Conservation (phyloP, 2,113 vertebrate genomes). For the Columba livia region DNA sequence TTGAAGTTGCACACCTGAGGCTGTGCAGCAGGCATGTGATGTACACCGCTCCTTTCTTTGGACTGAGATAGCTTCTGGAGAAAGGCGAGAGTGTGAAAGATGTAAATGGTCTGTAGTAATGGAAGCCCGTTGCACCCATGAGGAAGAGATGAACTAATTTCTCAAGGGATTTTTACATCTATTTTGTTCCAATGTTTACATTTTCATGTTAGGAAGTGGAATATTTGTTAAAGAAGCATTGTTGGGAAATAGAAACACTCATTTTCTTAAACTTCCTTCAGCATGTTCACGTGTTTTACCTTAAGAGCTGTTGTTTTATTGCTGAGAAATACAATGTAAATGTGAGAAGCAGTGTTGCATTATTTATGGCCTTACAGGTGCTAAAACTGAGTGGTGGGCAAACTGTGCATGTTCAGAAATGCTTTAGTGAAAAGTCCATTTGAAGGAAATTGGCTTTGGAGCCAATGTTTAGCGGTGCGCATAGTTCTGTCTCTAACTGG, state of each 20-base stretch:
- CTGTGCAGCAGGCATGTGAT: not conserved
- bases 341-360: not conserved
- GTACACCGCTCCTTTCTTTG: not conserved
- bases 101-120: not conserved
- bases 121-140: not conserved
- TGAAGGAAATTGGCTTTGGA: not conserved
- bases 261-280: not conserved
- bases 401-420: not conserved
- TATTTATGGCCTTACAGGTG: not conserved
- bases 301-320: conserved; percentile 2
- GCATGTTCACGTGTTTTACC: not conserved
- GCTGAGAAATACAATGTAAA: not conserved
- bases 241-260: not conserved
- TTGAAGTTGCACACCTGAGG: fast-evolving
- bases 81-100: not conserved
- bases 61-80: not conserved
- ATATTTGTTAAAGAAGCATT: not conserved
- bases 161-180: not conserved
- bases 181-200: not conserved
- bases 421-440: not conserved
- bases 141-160: not conserved
- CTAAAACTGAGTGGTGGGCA: not conserved
- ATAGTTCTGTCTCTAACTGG: not conserved
- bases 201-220: not conserved
- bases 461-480: not conserved